Percentiles rank a stretch among this genome's conserved stretches.
Evolutionary conservation across 2,797 vertebrate genomes (phyloP).

Genomic region (Chelon auratus): DNA sequence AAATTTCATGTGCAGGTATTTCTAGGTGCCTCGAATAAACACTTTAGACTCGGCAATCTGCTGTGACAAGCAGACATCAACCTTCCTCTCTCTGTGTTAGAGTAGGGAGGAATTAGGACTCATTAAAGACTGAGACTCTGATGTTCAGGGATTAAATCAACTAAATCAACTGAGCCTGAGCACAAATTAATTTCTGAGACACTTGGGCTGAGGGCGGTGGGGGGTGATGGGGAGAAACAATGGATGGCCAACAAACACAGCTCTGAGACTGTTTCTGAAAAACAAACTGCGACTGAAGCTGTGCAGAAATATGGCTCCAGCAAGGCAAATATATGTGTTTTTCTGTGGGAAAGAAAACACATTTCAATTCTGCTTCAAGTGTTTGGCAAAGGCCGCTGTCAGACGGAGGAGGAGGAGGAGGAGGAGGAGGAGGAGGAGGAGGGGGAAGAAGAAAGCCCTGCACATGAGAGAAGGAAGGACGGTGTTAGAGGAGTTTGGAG

Average conservation of each 20-base stretch:
- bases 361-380: not conserved
- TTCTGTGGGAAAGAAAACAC: not conserved
- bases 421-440: not conserved
- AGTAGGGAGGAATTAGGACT: conserved; percentile 51
- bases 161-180: conserved; percentile 20
- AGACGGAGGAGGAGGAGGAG: not conserved
- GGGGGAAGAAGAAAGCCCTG: no score
- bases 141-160: conserved; percentile 64
- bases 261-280: no score
- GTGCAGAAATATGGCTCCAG: conserved; percentile 1
- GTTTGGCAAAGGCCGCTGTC: not conserved
- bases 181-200: conserved; percentile 11
- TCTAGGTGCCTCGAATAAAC: not conserved
- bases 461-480: not conserved
- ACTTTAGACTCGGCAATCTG: not conserved
- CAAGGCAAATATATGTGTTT: not conserved
- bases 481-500: not conserved
- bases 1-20: not conserved
- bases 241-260: no score
- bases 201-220: not conserved
- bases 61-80: not conserved
- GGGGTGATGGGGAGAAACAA: no score
- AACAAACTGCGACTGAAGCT: not conserved
- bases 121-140: conserved; percentile 41
- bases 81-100: not conserved